Conservation (phyloP, 2,797 vertebrate genomes). For the Microcaecilia unicolor region DNA sequence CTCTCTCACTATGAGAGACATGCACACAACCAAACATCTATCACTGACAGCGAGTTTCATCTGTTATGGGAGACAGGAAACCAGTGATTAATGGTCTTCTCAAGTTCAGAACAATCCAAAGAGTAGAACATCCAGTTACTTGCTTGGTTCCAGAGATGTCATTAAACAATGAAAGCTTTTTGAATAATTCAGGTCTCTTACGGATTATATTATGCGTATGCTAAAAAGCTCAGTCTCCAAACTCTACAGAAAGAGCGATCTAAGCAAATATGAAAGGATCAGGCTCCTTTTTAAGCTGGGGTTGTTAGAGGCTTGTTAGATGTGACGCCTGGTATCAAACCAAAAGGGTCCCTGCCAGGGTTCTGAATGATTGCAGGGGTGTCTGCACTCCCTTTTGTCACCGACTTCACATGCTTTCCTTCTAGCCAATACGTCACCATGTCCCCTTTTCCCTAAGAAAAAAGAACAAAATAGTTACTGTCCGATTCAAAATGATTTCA, state of each 20-base stretch:
- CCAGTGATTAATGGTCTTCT: neutral
- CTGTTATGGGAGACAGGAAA: neutral
- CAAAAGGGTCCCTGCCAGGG: slow-evolving; percentile 20
- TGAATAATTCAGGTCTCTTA: neutral
- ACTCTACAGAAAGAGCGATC: slow-evolving; percentile 2
- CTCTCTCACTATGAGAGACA: too few relatives aligned
- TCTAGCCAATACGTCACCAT: slow-evolving; percentile 77
- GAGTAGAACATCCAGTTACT: neutral
- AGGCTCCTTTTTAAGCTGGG: slow-evolving; percentile 16
- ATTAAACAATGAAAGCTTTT: slow-evolving; percentile 1
- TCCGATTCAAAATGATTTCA: too few relatives aligned
- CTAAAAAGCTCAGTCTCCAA: too few relatives aligned
- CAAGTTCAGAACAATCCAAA: neutral
- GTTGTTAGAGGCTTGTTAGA: slow-evolving; percentile 32
- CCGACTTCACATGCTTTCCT: slow-evolving; percentile 47
- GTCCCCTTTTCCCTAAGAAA: slow-evolving; percentile 68
- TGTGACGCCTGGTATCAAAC: slow-evolving; percentile 51
- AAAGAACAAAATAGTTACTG: too few relatives aligned
- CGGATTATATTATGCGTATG: too few relatives aligned
- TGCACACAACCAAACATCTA: neutral
- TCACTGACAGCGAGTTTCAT: neutral
- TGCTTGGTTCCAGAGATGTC: neutral
- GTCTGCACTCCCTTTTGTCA: slow-evolving; percentile 23
- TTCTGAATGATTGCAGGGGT: slow-evolving; percentile 14
- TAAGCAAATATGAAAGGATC: neutral